Evolutionary conservation across 2,113 vertebrate genomes (phyloP).

Genomic region (Lepidothrix coronata): DNA sequence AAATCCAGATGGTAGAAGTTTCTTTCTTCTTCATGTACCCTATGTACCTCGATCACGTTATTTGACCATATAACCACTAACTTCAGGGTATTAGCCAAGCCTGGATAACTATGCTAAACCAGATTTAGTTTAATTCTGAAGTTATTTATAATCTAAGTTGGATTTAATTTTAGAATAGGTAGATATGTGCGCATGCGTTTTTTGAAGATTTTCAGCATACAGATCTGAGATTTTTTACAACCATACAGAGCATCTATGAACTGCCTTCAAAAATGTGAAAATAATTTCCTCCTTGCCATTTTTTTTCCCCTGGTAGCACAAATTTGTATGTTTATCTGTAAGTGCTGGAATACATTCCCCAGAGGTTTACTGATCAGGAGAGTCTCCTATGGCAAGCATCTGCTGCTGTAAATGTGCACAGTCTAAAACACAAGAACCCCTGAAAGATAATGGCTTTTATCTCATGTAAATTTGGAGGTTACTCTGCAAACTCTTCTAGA

Average conservation of each 20-base stretch:
- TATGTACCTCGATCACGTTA: fast-evolving
- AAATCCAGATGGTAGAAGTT: background rate
- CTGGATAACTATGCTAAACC: background rate
- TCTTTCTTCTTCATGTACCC: background rate
- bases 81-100: background rate
- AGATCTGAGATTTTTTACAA: background rate
- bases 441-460: conserved; percentile 12
- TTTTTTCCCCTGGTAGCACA: background rate
- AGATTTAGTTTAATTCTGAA: background rate
- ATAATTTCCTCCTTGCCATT: background rate
- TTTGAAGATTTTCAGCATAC: background rate
- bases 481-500: conserved; percentile 34
- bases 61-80: background rate
- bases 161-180: background rate
- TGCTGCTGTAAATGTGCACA: background rate
- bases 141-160: background rate
- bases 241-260: background rate
- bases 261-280: background rate
- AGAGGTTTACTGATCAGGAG: conserved; percentile 7
- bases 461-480: conserved; percentile 33
- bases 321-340: conserved; percentile 12
- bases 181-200: background rate
- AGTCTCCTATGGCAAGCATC: background rate
- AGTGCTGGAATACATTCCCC: background rate
- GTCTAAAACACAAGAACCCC: background rate